Evolutionary conservation across 2,888 invertebrate species (phyloP), one percentile per base, ranked within the genome.

Genomic region (Drosophila kuntzei): DNA sequence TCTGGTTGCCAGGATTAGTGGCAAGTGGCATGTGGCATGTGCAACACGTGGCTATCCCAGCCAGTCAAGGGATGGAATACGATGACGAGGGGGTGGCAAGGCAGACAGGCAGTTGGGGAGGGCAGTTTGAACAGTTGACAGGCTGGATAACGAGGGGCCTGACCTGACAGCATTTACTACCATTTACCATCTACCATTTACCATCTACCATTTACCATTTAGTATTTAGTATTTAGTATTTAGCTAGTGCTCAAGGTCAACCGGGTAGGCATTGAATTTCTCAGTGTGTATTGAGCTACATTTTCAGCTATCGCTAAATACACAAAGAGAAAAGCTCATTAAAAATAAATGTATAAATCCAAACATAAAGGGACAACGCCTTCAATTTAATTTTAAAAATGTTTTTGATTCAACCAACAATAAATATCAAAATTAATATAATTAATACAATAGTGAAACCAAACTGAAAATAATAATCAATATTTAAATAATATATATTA

Each of bases 221-320:
- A 29, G 3, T 11, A 3, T 32, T 32, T 3, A 32, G 16, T 25
- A 37, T 18, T 37, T 37, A 87, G 67, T 87, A 65, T 79, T 75
- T 71, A 58, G 71, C 60, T 76, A 67, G 57, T 59, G 63, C 79
- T 74, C 87, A 83, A 88, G 82, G 82, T 83, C 82, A 83, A 41
- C 32, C 61, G 29, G 46, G 12, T 37, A 39, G 39, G 39, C 53
- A 39, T 54, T 43, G 41, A 20, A 14, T 41, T 41, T 43, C 53
- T 9, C 49, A 9, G 9, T n/a, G 47, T 18, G 22, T n/a, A n/a
- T 49, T 47, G 4, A 36, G 50, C 57, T 58, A 62, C 69, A 47
- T 53, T 55, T 32, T 32, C 50, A 67, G 43, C 61, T 77, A 49
- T 44, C 57, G 18, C 3, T 39, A 37, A 37, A 16, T 8, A 8